These are phyloP conservation scores for Cercopithecus neglectus DNA, from an alignment of 2,797 vertebrate species.

Conservation along the genomic window DNA sequence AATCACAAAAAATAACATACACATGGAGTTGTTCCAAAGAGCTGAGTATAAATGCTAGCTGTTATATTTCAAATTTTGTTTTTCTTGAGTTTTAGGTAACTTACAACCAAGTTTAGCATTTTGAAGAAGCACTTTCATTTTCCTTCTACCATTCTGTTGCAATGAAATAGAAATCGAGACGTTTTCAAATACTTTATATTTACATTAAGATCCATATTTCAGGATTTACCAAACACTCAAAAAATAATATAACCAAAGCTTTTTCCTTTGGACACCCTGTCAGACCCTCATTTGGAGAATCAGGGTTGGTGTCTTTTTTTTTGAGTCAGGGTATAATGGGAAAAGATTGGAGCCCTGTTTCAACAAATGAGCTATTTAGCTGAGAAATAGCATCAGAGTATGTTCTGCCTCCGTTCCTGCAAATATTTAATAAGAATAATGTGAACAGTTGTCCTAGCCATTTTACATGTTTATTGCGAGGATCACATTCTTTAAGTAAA, in stretches of 20 bases:
- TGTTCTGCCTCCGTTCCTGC: neutral
- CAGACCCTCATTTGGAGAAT: neutral
- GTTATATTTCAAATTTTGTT: neutral
- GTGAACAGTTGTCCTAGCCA: neutral
- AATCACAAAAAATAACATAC: neutral
- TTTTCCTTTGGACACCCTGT: conserved; percentile 13
- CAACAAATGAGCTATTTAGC: neutral
- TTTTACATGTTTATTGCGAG: neutral
- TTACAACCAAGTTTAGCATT: neutral
- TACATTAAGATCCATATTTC: conserved; percentile 11
- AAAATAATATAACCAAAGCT: neutral
- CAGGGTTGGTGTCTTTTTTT: neutral
- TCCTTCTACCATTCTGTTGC: neutral
- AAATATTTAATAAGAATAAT: conserved; percentile 1
- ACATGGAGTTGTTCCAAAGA: neutral
- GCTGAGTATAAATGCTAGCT: conserved; percentile 15
- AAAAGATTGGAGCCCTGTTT: neutral
- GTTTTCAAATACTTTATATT: conserved; percentile 5
- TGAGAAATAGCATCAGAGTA: neutral
- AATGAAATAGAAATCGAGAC: conserved; percentile 4
- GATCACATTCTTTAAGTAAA: neutral
- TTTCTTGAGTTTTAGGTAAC: conserved; percentile 33
- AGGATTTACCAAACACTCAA: conserved; percentile 7
- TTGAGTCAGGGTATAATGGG: neutral
- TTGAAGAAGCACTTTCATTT: conserved; percentile 31